These are phyloP conservation scores for Eurystomus glaucurus DNA, from an alignment of 2,797 vertebrate genomes.

Conservation along the genomic window DNA sequence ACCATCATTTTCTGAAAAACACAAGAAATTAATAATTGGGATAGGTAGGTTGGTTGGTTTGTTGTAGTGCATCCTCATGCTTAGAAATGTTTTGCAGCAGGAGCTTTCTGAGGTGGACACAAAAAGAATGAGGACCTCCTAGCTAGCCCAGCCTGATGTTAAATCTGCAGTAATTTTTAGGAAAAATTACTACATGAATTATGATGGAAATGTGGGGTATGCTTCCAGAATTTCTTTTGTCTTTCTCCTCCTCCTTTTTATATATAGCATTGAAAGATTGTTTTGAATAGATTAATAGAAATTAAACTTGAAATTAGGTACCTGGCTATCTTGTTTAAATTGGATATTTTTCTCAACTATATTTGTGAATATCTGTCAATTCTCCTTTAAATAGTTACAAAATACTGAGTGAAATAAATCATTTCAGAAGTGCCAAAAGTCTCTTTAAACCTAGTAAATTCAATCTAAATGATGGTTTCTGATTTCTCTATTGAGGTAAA, in stretches of 20 bases:
- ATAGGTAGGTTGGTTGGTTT: not conserved
- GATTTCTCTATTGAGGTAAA: not conserved
- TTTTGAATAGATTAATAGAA: not conserved
- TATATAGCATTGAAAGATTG: not conserved
- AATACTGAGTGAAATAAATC: not conserved
- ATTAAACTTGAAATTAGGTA: not conserved
- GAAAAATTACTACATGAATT: not conserved
- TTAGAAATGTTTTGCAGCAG: not conserved
- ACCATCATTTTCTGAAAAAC: not conserved
- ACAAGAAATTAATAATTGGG: not conserved
- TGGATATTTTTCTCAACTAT: not conserved
- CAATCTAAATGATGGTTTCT: not conserved
- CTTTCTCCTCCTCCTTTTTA: not conserved
- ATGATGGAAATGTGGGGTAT: not conserved
- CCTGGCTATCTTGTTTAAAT: not conserved
- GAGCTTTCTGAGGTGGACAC: not conserved
- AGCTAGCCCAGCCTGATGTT: not conserved
- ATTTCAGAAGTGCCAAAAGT: not conserved
- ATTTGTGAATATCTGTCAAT: not conserved
- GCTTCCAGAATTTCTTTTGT: not conserved
- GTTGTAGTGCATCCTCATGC: not conserved
- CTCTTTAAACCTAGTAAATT: not conserved
- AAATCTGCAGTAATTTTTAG: not conserved
- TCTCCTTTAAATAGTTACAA: not conserved
- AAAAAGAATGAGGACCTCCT: not conserved